Base-by-base conservation (phyloP, 2,797 vertebrate species). In the Micromesistius poutassou region DNA sequence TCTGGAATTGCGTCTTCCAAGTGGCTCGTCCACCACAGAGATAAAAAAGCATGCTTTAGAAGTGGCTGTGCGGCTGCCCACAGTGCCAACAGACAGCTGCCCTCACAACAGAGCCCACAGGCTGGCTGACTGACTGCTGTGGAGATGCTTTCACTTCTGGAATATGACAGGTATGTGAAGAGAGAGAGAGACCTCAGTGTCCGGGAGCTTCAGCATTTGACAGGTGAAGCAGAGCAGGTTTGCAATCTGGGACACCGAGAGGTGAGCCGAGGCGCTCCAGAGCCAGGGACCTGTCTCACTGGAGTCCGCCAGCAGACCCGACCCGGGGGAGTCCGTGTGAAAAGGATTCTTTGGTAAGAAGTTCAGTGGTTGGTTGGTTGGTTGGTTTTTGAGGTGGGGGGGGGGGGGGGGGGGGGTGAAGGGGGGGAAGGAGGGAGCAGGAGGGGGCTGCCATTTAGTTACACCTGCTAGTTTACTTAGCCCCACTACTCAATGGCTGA, bases 141-240 rank as follows among this genome's bases (percentile, higher is more conserved):
- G 28, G 28, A 16, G 30, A 73, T 16, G 42, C 40, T 25, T 75
- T 84, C 72, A 80, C 30, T 36, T 84, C 50, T 19, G 19, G 40
- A 82, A 72, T 42, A 83, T 84, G 86, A 78, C 22, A 78, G 81
- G 73, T 80, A 86, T 85, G 86, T 22, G 30, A 5, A 30, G 72
- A 71, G 55, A 62, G 46, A 78, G 5, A 30, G 71, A 70, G 79
- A 66, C 71, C 79, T 73, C 50, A 62, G 42, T 0, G 46, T 73
- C 25, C 70, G 74, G 40, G 71, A 73, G 75, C 50, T 46, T 0
- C 75, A 0, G 74, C 38, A 10, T 10, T 42, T 87, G 87, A 88
- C 87, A 83, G 79, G 66, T 77, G 78, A 87, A 71, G 81, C 30
- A 62, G 78, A 87, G 84, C 87, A 85, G 88, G 89, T 90, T 80